Evolutionary conservation across 2,888 invertebrate genomes (phyloP).

Genomic region (Coecobrya sp.): DNA sequence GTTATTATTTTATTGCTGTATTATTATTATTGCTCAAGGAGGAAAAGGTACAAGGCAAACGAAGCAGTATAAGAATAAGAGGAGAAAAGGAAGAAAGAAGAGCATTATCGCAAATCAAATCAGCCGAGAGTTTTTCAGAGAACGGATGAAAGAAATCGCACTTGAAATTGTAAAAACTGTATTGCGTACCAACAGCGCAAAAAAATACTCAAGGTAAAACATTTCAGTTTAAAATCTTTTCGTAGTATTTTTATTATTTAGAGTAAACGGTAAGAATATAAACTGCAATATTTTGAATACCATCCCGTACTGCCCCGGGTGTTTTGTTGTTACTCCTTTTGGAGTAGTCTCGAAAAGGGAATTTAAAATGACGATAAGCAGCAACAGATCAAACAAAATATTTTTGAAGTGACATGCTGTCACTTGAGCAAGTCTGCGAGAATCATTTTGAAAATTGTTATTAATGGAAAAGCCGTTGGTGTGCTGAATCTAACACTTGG

Average conservation of each 20-base stretch:
- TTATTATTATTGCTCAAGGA: slow-evolving; percentile 15
- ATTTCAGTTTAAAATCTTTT: not conserved
- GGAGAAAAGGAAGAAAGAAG: not conserved
- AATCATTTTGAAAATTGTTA: not conserved
- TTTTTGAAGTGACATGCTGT: not conserved
- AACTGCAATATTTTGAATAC: not conserved
- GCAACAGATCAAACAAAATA: not conserved
- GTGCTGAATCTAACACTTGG: not conserved
- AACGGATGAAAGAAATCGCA: not conserved
- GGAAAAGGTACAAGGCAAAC: slow-evolving; percentile 8
- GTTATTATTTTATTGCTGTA: slow-evolving; percentile 6
- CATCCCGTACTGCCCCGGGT: not conserved
- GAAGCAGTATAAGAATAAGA: not conserved
- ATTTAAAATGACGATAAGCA: not conserved
- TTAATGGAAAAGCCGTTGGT: not conserved
- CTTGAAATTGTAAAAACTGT: not conserved
- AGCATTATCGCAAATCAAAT: slow-evolving; percentile 39
- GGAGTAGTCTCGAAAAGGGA: not conserved
- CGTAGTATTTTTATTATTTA: not conserved
- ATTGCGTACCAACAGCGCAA: not conserved
- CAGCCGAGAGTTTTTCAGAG: not conserved
- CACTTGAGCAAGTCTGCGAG: not conserved
- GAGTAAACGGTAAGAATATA: not conserved
- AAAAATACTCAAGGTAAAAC: not conserved
- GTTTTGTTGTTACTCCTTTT: not conserved